Evolutionary conservation across 2,888 invertebrate genomes (phyloP).

Genomic region (Stenchaetothrips biformis): DNA sequence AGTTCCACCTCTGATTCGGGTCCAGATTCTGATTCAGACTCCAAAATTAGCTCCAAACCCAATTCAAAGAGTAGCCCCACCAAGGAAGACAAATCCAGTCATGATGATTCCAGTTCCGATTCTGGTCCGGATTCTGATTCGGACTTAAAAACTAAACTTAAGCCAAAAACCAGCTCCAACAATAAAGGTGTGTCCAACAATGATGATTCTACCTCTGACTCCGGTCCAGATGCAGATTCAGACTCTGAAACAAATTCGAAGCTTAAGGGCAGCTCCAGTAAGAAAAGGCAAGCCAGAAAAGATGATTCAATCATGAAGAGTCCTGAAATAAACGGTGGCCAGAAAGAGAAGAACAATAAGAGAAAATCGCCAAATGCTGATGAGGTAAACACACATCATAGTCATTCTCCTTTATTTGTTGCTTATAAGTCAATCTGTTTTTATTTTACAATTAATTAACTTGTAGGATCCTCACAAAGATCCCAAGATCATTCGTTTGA

Average conservation of each 20-base stretch:
- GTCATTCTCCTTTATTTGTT: background rate
- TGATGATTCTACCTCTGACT: background rate
- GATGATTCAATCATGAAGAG: background rate
- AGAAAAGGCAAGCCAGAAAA: background rate
- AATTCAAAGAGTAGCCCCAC: too few relatives aligned
- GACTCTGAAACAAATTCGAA: background rate
- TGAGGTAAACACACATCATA: too few relatives aligned
- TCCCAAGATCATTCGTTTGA: background rate
- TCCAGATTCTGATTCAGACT: background rate
- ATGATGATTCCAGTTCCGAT: background rate
- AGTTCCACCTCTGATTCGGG: background rate
- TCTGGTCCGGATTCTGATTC: background rate
- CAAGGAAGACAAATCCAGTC: too few relatives aligned
- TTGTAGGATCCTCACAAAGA: background rate
- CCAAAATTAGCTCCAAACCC: too few relatives aligned
- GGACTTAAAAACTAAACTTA: background rate
- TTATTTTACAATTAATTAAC: background rate
- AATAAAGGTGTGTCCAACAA: background rate
- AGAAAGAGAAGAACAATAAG: background rate
- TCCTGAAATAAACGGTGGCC: background rate
- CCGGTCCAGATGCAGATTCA: background rate
- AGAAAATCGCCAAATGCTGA: too few relatives aligned
- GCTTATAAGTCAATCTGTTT: background rate
- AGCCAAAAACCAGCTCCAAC: background rate
- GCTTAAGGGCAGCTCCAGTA: background rate